phyloP scores from a whole-genome alignment of 2,888 invertebrate genomes.

The Diarsia rubi region DNA sequence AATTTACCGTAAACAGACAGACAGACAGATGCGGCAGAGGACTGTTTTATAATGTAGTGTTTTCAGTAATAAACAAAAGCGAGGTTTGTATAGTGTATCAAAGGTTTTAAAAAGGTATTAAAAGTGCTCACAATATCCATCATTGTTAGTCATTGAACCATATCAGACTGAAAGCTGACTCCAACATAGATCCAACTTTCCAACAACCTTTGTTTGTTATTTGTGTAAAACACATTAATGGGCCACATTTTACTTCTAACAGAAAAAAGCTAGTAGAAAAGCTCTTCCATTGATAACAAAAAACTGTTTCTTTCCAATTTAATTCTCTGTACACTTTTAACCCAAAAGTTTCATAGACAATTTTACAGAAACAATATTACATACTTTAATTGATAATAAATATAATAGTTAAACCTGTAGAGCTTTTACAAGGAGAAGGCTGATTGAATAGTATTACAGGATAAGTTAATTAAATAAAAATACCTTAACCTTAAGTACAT shows the following conservation, averaged over 20 bases:
- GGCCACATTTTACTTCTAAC: background rate
- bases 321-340: background rate
- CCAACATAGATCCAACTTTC: background rate
- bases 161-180: background rate
- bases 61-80: background rate
- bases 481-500: background rate
- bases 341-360: background rate
- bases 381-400: background rate
- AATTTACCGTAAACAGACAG: too few species aligned
- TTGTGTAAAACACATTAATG: background rate
- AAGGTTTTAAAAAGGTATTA: background rate
- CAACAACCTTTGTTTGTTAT: background rate
- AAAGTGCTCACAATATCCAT: background rate
- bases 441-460: background rate
- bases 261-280: background rate
- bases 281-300: background rate
- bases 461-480: background rate
- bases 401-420: background rate
- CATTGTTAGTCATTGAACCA: background rate
- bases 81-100: background rate
- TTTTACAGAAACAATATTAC: background rate
- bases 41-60: too few species aligned
- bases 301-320: background rate
- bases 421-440: background rate
- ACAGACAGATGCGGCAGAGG: too few species aligned